Evolutionary conservation across 2,113 vertebrate genomes (phyloP).

Genomic region (Melanotaenia duboulayi): DNA sequence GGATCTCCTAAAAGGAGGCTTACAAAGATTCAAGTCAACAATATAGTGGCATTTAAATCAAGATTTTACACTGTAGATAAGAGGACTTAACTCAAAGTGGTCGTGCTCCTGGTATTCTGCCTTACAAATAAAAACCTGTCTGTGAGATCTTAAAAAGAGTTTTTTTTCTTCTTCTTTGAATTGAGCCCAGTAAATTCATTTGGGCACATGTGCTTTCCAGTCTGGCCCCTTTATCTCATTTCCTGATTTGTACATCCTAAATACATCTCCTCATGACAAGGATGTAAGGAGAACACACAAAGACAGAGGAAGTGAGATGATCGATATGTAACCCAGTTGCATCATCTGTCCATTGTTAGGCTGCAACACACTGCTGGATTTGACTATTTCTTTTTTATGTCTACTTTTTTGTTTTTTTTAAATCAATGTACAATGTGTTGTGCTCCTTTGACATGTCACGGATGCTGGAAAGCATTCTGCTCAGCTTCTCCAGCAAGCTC

Average conservation of each 20-base stretch:
- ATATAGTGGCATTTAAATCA: constrained; percentile 1
- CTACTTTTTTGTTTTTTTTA: too few relatives aligned
- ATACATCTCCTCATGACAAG: background rate
- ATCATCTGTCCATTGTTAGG: too few relatives aligned
- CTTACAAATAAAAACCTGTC: too few relatives aligned
- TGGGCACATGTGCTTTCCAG: background rate
- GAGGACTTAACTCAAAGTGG: background rate
- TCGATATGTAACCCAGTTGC: too few relatives aligned
- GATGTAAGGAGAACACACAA: background rate
- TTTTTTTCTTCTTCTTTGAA: background rate
- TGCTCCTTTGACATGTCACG: too few relatives aligned
- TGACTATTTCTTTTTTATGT: too few relatives aligned
- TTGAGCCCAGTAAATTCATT: background rate
- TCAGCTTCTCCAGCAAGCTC: too few relatives aligned
- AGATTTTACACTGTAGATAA: background rate
- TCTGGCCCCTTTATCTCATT: background rate
- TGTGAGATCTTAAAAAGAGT: too few relatives aligned
- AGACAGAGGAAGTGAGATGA: too few relatives aligned
- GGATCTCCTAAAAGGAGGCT: constrained; percentile 39
- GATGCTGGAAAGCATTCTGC: too few relatives aligned
- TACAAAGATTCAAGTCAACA: constrained; percentile 26
- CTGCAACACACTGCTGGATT: too few relatives aligned
- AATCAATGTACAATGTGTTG: too few relatives aligned
- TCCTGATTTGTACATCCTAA: background rate
- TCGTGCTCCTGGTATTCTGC: background rate